These are phyloP conservation scores for Drosophila obscura DNA, from an alignment of 1,140 invertebrate genomes.

Conservation along the genomic window DNA sequence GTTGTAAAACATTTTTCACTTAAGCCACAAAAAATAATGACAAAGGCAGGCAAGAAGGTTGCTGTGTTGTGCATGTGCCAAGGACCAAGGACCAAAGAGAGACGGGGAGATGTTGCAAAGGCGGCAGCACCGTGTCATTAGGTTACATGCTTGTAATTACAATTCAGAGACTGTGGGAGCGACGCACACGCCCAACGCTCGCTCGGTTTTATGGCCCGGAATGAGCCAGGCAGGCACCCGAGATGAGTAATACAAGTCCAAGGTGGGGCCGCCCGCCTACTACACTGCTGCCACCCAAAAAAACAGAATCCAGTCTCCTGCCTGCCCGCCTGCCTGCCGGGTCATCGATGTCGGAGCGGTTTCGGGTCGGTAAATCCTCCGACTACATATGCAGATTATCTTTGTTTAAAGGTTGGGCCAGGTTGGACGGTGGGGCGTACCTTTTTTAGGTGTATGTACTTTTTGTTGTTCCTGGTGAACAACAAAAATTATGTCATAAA, in stretches of 20 bases:
- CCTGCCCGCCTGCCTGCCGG: constrained; percentile 6
- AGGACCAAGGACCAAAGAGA: no score
- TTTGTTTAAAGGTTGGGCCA: constrained; percentile 1
- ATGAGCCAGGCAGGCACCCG: neutral
- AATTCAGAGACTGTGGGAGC: constrained; percentile 57
- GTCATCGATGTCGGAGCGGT: constrained; percentile 61
- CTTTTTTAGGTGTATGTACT: constrained; percentile 12
- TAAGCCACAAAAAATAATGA: constrained; percentile 40
- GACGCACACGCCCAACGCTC: neutral
- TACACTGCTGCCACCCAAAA: no score
- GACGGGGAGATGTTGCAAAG: neutral
- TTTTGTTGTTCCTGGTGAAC: constrained; percentile 22
- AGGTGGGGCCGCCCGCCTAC: constrained; percentile 4
- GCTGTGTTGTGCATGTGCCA: no score
- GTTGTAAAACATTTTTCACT: constrained; percentile 68
- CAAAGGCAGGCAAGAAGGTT: constrained; percentile 8
- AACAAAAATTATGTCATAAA: constrained; percentile 75
- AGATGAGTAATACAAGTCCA: constrained; percentile 14
- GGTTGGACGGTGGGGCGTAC: neutral
- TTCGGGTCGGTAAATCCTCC: constrained; percentile 22
- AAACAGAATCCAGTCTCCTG: constrained; percentile 9
- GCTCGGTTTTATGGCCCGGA: no score
- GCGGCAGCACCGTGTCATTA: constrained; percentile 58
- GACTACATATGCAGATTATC: constrained; percentile 61
- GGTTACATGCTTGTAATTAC: constrained; percentile 76